Conservation (phyloP, 2,888 invertebrate species). For the Philereme vetulata region DNA sequence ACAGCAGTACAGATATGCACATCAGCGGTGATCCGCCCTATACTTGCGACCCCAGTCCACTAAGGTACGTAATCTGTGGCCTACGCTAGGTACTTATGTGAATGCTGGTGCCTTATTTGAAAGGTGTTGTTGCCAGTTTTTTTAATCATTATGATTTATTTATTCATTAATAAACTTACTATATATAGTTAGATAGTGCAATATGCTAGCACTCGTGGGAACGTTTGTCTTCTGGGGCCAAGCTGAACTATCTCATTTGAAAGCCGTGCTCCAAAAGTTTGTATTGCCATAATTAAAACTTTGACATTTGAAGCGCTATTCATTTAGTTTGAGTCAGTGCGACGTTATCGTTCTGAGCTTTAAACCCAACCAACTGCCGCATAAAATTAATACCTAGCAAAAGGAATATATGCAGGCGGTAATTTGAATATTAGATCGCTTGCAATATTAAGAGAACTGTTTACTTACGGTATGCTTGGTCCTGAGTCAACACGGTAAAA, state of each 20-base stretch:
- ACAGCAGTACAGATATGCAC: slow-evolving; percentile 72
- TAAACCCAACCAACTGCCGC: slow-evolving; percentile 5
- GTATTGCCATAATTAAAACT: slow-evolving; percentile 27
- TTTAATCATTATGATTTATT: too few species aligned
- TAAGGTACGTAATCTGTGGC: slow-evolving; percentile 53
- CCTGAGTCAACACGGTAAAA: too few species aligned
- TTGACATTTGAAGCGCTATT: slow-evolving; percentile 14
- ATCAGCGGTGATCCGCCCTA: slow-evolving; percentile 75
- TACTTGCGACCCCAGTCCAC: slow-evolving; percentile 78
- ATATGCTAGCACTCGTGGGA: not conserved
- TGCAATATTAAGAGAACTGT: too few species aligned
- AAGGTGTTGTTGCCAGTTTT: too few species aligned
- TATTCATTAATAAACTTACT: too few species aligned
- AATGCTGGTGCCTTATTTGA: too few species aligned
- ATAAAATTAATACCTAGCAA: not conserved
- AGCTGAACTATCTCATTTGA: slow-evolving; percentile 12
- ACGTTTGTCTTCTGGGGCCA: not conserved
- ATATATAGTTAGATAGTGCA: too few species aligned
- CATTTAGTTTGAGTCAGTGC: slow-evolving; percentile 5
- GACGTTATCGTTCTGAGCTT: slow-evolving; percentile 7
- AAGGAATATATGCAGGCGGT: too few species aligned
- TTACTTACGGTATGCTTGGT: too few species aligned
- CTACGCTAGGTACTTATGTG: not conserved
- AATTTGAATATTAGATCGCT: too few species aligned
- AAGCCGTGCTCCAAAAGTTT: slow-evolving; percentile 15